Conservation (phyloP, 2,113 vertebrate genomes). For the Tonatia bakeri region DNA sequence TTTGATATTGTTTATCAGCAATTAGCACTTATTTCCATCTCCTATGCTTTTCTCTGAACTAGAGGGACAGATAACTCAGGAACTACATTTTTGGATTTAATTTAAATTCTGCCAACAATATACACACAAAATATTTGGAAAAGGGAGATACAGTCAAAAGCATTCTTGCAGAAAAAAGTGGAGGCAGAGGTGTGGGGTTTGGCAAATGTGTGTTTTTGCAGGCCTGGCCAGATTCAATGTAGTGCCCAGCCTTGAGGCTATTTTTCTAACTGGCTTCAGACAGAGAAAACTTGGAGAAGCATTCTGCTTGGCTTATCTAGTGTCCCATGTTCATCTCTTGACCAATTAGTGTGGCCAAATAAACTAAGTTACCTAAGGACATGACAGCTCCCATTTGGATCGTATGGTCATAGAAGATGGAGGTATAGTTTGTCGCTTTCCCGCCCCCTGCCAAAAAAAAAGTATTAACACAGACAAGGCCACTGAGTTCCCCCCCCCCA, state of each 20-base stretch:
- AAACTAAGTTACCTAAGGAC: background rate
- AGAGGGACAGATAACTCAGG: background rate
- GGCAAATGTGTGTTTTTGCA: background rate
- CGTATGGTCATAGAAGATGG: background rate
- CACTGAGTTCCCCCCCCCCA: background rate
- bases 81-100: background rate
- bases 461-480: background rate
- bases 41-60: background rate
- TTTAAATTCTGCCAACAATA: background rate
- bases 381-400: background rate
- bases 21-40: background rate
- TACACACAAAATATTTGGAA: background rate
- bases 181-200: background rate
- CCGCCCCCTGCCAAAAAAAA: background rate
- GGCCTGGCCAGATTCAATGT: background rate
- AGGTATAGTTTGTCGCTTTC: background rate
- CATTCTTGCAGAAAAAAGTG: background rate
- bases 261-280: background rate
- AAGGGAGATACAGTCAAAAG: background rate
- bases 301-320: background rate
- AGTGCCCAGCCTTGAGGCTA: background rate
- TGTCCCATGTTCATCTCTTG: background rate
- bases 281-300: background rate
- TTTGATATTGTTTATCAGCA: background rate
- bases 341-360: background rate